Percentiles rank a stretch among this genome's conserved stretches.
Conservation (phyloP, 2,888 invertebrate genomes). For the Cryptocephalus moraei region DNA sequence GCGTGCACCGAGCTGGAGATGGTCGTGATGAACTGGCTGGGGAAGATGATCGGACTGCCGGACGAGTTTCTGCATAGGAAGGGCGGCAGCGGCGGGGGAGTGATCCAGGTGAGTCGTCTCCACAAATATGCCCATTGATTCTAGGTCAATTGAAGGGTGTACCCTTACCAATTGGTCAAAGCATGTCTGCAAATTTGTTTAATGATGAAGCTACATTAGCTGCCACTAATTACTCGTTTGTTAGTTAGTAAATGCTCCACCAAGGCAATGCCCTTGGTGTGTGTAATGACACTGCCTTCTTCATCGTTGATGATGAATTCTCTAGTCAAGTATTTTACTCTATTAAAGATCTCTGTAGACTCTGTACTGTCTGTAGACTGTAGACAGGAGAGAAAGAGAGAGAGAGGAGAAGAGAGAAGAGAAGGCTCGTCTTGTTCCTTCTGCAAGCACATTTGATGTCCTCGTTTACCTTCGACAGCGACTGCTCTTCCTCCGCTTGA, state of each 20-base stretch:
- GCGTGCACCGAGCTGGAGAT: conserved; percentile 97
- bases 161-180: no score
- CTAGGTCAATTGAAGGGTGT: no score
- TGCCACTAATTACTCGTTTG: no score
- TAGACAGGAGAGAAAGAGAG: no score
- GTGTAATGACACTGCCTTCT: no score
- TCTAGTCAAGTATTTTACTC: not conserved
- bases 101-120: conserved; percentile 70
- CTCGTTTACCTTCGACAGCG: not conserved
- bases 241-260: no score
- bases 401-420: no score
- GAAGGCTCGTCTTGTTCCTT: not conserved
- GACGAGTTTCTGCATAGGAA: conserved; percentile 82
- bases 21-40: conserved; percentile 97
- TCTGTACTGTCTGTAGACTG: not conserved
- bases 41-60: conserved; percentile 91
- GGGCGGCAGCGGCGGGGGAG: conserved; percentile 72
- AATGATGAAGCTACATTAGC: no score
- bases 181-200: no score
- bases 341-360: not conserved
- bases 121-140: not conserved
- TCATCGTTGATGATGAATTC: not conserved
- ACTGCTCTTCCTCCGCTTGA: no score
- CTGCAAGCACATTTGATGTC: not conserved
- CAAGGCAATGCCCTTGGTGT: no score